These are phyloP conservation scores for Henicopernis longicauda DNA, from an alignment of 2,113 vertebrate genomes.

Conservation along the genomic window DNA sequence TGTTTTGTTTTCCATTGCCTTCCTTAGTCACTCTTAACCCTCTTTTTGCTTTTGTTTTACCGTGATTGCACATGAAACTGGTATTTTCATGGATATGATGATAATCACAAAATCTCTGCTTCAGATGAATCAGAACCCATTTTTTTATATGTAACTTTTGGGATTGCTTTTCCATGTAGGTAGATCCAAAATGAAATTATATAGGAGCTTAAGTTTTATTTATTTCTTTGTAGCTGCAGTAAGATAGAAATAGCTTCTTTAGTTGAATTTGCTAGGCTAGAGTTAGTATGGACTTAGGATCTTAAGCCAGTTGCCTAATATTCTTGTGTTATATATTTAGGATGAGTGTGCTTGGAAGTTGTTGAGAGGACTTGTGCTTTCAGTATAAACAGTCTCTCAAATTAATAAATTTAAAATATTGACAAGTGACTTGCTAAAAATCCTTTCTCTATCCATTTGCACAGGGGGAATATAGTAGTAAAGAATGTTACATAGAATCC, in stretches of 20 bases:
- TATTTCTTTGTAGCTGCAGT: neutral
- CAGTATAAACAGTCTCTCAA: neutral
- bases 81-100: neutral
- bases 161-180: neutral
- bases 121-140: neutral
- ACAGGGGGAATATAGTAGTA: neutral
- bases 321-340: neutral
- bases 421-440: neutral
- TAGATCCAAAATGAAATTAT: neutral
- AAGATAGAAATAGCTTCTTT: neutral
- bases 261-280: neutral
- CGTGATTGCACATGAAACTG: neutral
- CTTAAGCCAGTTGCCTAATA: neutral
- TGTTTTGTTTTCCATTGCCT: neutral
- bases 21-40: neutral
- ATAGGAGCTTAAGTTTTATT: neutral
- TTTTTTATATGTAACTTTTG: neutral
- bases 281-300: neutral
- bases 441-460: neutral
- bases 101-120: neutral
- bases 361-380: neutral
- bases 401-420: neutral
- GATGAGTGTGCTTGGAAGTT: neutral
- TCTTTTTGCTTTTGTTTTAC: neutral
- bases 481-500: neutral